Base-by-base conservation (phyloP, 64 coral and sea anemone species). In the Stichodactyla mertensii region DNA sequence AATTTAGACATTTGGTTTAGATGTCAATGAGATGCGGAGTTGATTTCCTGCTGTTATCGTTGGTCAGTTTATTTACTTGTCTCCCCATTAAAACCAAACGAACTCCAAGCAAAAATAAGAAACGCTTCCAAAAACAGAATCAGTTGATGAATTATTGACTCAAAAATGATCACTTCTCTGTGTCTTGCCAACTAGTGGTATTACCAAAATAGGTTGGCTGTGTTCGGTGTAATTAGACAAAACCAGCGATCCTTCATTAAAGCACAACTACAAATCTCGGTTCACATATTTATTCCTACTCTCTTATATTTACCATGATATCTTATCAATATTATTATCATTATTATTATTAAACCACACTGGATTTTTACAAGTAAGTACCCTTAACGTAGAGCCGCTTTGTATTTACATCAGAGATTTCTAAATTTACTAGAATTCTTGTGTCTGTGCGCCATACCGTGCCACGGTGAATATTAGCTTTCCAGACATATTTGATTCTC, bases 401-500 rank as follows among this genome's bases (percentile, higher is more conserved):
- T 45, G 36, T 74, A 74, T 74, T 26, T 74, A 74, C 69, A 74
- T 11, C 69, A 74, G 24, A 26, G 22, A 74, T 74, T 74, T 31
- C 22, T 66, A 66, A 66, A n/a, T 20, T 45, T 45, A 45, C 36
- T 45, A 45, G 36, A 45, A n/a, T 74, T 74, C 24, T 45, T 13
- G 10, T 74, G 24, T 74, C 69, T 74, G 69, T 74, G 27, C 12
- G 69, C 69, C 24, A 74, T 26, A 27, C 69, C 69, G n/a, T 69
- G n/a, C 69, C 69, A 45, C 69, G 27, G 69, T 23, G 69, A 71
- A 71, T 13, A 20, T 71, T 26, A 23, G n/a, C 27, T 24, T 71
- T 27, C 11, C 69, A 71, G 69, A 71, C 69, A 74, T 58, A 58
- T 74, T 74, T 28, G 69, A 74, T 74, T 74, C 69, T 58, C 14